Conservation (phyloP, 2,113 vertebrate species). For the Crotophaga sulcirostris region DNA sequence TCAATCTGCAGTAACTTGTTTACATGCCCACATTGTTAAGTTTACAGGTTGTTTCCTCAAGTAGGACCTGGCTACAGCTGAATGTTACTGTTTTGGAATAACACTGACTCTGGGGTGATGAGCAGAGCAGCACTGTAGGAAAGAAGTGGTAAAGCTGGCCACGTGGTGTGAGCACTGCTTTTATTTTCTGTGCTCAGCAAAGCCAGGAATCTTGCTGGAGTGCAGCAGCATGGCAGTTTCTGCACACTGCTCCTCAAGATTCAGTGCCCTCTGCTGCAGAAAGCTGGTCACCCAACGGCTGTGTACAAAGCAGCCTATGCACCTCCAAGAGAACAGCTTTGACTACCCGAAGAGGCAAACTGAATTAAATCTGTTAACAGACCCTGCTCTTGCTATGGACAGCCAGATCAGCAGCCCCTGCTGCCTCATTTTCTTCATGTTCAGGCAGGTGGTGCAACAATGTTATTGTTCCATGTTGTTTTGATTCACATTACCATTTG, state of each 20-base stretch:
- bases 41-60: background rate
- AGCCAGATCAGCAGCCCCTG: background rate
- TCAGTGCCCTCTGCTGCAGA: background rate
- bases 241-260: background rate
- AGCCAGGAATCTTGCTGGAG: rapidly evolving
- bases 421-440: background rate
- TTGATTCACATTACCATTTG: too few species aligned
- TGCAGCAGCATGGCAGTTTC: rapidly evolving
- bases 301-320: rapidly evolving
- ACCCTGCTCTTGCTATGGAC: background rate
- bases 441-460: rapidly evolving
- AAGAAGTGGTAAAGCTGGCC: too few species aligned
- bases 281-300: background rate
- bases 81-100: rapidly evolving
- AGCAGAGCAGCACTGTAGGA: rapidly evolving
- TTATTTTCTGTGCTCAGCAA: background rate
- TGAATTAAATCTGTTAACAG: rapidly evolving
- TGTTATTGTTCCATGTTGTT: background rate
- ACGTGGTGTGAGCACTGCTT: rapidly evolving
- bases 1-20: background rate
- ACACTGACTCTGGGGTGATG: rapidly evolving
- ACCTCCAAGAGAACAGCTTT: background rate
- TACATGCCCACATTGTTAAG: rapidly evolving
- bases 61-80: background rate
- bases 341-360: background rate